Evolutionary conservation across 2,113 vertebrate species (phyloP).

Genomic region (Grus americana): DNA sequence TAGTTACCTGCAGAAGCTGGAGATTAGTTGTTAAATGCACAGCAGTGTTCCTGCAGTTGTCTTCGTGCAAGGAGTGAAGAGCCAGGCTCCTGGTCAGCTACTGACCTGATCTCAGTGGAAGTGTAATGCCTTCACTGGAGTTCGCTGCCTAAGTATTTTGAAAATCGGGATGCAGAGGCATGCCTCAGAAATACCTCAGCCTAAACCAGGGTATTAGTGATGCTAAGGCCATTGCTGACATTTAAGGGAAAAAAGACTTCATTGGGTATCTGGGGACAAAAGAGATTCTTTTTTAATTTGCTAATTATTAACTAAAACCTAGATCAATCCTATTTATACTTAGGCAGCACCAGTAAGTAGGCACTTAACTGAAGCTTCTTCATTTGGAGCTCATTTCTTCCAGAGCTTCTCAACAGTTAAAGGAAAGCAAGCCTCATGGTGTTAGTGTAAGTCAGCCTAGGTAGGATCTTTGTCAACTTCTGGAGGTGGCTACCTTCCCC

Average conservation of each 20-base stretch:
- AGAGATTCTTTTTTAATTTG: not conserved
- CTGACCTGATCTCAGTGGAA: not conserved
- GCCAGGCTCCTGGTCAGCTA: not conserved
- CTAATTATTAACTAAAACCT: not conserved
- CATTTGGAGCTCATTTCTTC: not conserved
- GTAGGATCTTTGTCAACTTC: not conserved
- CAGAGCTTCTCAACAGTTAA: not conserved
- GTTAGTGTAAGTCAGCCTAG: not conserved
- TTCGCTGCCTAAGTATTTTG: not conserved
- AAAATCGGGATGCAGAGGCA: not conserved
- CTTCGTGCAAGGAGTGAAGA: not conserved
- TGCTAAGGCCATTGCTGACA: not conserved
- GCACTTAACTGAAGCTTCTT: not conserved
- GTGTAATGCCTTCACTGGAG: not conserved
- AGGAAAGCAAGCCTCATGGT: not conserved
- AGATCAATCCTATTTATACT: not conserved
- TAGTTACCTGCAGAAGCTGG: not conserved
- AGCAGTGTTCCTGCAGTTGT: not conserved
- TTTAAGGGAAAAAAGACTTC: not conserved
- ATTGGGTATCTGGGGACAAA: not conserved
- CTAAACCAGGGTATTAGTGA: not conserved
- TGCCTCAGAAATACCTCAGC: not conserved
- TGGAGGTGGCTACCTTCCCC: not conserved
- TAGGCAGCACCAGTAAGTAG: not conserved
- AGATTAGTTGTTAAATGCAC: not conserved